Evolutionary conservation across 2,797 vertebrate species (phyloP).

Genomic region (Propithecus perrieri): DNA sequence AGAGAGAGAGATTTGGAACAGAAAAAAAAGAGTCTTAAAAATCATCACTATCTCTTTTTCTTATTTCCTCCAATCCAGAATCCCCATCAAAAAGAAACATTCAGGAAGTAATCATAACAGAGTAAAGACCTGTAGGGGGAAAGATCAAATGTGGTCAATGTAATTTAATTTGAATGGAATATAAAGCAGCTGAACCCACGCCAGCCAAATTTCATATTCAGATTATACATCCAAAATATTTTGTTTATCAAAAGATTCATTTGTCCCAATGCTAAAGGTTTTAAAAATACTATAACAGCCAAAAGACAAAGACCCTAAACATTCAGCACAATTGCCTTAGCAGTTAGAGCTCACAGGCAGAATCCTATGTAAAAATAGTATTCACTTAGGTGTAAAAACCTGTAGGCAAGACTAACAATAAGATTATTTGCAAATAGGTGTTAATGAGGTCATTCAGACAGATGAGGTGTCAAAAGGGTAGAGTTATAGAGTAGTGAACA

Average conservation of each 20-base stretch:
- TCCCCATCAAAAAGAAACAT: neutral
- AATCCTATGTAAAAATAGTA: conserved; percentile 4
- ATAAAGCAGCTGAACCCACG: neutral
- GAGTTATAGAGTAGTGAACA: neutral
- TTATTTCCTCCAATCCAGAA: neutral
- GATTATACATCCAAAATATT: conserved; percentile 9
- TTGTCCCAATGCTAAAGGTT: conserved; percentile 3
- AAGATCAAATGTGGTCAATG: neutral
- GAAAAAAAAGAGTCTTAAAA: neutral
- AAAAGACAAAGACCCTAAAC: neutral
- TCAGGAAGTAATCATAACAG: neutral
- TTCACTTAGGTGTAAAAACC: conserved; percentile 45
- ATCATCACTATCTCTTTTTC: neutral
- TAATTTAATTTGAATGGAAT: neutral
- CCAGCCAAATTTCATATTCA: neutral
- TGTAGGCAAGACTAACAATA: conserved; percentile 37
- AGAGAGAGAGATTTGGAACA: neutral
- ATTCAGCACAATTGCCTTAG: neutral
- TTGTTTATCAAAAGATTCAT: neutral
- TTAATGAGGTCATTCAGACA: conserved; percentile 52
- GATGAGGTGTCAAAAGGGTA: conserved; percentile 20
- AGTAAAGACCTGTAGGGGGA: neutral
- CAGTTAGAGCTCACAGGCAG: neutral
- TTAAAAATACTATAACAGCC: neutral
- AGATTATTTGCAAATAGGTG: conserved; percentile 8